Percentiles rank a stretch among this genome's conserved stretches.
These are phyloP conservation scores for Trogon surrucura DNA, from an alignment of 2,113 vertebrate genomes.

Conservation along the genomic window DNA sequence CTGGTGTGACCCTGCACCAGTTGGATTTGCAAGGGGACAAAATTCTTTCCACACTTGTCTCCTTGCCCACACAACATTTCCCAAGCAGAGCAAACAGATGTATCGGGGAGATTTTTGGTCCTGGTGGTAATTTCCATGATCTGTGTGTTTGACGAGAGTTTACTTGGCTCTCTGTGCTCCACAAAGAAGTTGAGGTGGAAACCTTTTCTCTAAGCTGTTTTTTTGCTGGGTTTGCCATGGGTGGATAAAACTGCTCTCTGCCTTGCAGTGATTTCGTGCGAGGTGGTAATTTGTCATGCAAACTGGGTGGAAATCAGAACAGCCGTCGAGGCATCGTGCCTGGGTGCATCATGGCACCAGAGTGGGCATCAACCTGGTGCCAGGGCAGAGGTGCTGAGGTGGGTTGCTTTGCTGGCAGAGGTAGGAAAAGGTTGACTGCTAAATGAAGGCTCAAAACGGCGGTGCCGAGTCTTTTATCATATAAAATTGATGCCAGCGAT, in stretches of 20 bases:
- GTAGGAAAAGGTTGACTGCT: background rate
- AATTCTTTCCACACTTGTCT: background rate
- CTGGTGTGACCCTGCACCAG: rapidly evolving
- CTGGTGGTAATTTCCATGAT: background rate
- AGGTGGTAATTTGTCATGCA: rapidly evolving
- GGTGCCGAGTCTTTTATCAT: background rate
- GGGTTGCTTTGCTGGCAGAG: background rate
- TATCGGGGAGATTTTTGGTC: background rate
- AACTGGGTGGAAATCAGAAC: background rate
- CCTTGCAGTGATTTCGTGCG: background rate
- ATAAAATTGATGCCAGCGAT: background rate
- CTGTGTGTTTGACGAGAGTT: background rate
- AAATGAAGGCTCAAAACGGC: background rate
- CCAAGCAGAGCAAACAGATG: background rate
- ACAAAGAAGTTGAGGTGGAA: background rate
- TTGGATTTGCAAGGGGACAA: background rate
- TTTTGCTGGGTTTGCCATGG: background rate
- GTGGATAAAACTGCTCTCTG: background rate
- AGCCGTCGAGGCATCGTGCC: rapidly evolving
- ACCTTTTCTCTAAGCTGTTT: background rate
- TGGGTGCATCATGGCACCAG: rapidly evolving
- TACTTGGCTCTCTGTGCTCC: background rate
- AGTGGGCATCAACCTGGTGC: background rate
- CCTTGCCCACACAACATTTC: background rate
- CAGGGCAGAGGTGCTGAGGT: background rate